Evolutionary conservation across 2,113 vertebrate species (phyloP), one percentile per base, ranked within the genome.

Genomic region (Mormyrus iriodes): DNA sequence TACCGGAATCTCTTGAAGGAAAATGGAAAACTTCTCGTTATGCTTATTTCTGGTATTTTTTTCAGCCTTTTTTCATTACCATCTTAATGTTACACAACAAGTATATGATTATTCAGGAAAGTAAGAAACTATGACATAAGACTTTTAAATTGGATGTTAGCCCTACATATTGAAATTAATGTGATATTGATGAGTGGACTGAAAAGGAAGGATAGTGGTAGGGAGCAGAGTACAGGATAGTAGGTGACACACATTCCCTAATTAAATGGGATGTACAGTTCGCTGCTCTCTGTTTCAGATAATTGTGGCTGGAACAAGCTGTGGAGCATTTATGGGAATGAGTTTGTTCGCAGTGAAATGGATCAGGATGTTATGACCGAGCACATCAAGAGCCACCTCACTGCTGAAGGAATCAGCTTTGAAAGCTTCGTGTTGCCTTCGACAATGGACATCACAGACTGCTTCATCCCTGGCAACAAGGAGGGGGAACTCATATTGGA

Each of bases 391-490:
- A 92, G 89, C 90, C 91, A 96, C 24, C 94, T 99, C 88, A 96
- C 97, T 55, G 89, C 93, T 35, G 89, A 94, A 4, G 95, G 94
- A 1, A 91, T 97, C 91, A 94, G 93, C 31, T 97, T 97, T 89
- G 93, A 96, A 87, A 91, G 90, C 73, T 93, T 96, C 0, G 95
- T 96, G 87, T 93, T 98, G 76, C 94, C 92, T 0, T 98, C 97
- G 48, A 91, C 95, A 42, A 92, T 99, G 96, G 97, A 99, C 55
- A 98, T 99, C 93, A 97, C 96, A 0, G 97, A 97, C 91, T 98
- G 97, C 91, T 99, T 99, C 92, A 92, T 90, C 9, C 95, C 97
- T 58, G 97, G 97, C 1, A 94, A 96, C 86, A 92, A 94, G 91
- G 95, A 95, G 5, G 98, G 97, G 88, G 97, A 98, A 44, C 91